Conservation (phyloP, 35 echinoderm and acorn worm species). For the Diadema setosum region DNA sequence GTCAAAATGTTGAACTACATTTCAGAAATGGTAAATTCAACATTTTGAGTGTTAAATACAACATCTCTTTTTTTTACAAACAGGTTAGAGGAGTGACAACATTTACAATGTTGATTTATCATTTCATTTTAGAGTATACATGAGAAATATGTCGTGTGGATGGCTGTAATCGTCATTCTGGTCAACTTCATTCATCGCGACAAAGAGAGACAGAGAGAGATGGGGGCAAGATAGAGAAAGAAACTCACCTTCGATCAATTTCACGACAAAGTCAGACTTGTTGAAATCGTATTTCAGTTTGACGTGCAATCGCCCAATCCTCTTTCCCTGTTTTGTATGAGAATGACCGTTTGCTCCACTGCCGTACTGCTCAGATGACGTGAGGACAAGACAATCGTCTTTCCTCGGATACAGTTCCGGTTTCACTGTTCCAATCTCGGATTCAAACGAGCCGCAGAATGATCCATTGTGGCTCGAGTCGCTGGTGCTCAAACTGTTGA, state of each 20-base stretch:
- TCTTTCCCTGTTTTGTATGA: slow-evolving; percentile 6
- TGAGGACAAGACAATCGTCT: slow-evolving; percentile 46
- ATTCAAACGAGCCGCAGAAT: slow-evolving; percentile 49
- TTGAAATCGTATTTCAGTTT: slow-evolving; percentile 80
- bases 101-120: too few species aligned
- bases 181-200: too few species aligned
- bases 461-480: slow-evolving; percentile 46
- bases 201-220: too few species aligned
- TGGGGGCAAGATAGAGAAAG: too few species aligned
- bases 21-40: too few species aligned
- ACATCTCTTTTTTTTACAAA: too few species aligned
- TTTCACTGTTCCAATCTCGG: slow-evolving; percentile 62
- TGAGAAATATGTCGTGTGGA: too few species aligned
- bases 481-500: slow-evolving; percentile 29
- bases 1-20: too few species aligned
- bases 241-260: slow-evolving; percentile 62
- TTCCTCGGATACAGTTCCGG: slow-evolving; percentile 68
- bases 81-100: too few species aligned
- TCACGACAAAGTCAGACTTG: slow-evolving; percentile 66
- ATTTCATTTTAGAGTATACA: too few species aligned
- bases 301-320: slow-evolving; percentile 54
- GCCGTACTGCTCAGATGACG: neutral
- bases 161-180: too few species aligned
- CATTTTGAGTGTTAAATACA: too few species aligned
- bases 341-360: neutral